These are phyloP conservation scores for Lydus trimaculatus DNA, from an alignment of 2,888 invertebrate genomes.

Conservation along the genomic window DNA sequence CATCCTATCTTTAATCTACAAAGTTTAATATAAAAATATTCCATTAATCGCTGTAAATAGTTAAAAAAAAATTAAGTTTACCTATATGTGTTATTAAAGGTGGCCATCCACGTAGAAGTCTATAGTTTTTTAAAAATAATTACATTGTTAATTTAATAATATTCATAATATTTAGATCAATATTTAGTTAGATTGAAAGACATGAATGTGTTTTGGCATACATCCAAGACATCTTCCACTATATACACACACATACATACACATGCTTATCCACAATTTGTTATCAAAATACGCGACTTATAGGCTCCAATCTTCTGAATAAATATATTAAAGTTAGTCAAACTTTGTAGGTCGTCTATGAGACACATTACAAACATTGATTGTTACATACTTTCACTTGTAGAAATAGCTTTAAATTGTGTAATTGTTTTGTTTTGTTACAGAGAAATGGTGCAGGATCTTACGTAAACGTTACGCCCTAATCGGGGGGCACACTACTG, in stretches of 20 bases:
- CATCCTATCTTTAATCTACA: too few species aligned
- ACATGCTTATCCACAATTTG: not conserved
- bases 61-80: too few species aligned
- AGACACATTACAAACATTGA: too few species aligned
- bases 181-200: not conserved
- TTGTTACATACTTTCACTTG: too few species aligned
- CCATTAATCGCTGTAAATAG: too few species aligned
- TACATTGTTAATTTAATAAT: not conserved
- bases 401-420: not conserved
- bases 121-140: not conserved
- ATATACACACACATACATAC: not conserved
- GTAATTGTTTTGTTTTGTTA: constrained; percentile 28
- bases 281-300: not conserved
- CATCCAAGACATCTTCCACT: not conserved
- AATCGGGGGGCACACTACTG: constrained; percentile 43
- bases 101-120: not conserved
- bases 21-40: too few species aligned
- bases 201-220: not conserved
- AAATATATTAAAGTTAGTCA: not conserved
- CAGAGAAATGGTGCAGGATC: constrained; percentile 58
- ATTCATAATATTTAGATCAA: not conserved
- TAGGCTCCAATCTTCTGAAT: not conserved
- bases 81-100: too few species aligned
- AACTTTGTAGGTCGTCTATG: too few species aligned
- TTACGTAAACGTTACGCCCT: constrained; percentile 52